Evolutionary conservation across 2,113 vertebrate genomes (phyloP).

Genomic region (Chaenogobius annularis): DNA sequence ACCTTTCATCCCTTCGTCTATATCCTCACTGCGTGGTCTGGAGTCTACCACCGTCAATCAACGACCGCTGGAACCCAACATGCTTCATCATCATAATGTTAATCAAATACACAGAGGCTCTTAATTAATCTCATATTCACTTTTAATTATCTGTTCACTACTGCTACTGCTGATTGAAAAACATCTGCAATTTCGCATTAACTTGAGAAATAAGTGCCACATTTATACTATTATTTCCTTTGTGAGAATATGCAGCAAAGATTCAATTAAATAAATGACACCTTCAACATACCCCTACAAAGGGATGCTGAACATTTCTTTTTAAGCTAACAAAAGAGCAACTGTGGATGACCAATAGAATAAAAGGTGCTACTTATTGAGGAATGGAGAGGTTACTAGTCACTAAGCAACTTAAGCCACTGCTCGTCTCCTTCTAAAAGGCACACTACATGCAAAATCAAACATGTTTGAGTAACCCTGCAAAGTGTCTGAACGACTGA

Average conservation of each 20-base stretch:
- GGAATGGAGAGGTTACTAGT: not conserved
- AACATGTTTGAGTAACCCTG: too few relatives aligned
- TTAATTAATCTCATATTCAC: slow-evolving; percentile 68
- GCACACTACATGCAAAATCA: too few relatives aligned
- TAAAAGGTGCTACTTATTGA: not conserved
- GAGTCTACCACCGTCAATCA: slow-evolving; percentile 55
- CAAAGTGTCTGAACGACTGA: not conserved
- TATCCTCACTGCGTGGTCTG: slow-evolving; percentile 37
- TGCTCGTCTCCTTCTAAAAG: too few relatives aligned
- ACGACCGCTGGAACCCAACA: slow-evolving; percentile 39
- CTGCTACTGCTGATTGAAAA: slow-evolving; percentile 47
- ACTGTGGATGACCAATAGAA: not conserved
- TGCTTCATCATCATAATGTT: slow-evolving; percentile 62
- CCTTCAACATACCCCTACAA: too few relatives aligned
- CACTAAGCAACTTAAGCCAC: not conserved
- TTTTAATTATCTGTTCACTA: slow-evolving; percentile 66
- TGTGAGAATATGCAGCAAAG: too few relatives aligned
- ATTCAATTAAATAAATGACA: too few relatives aligned
- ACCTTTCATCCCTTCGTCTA: slow-evolving; percentile 44
- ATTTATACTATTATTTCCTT: not conserved
- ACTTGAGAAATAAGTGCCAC: too few relatives aligned
- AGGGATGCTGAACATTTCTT: too few relatives aligned
- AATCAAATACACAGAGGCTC: slow-evolving; percentile 63
- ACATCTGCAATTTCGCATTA: slow-evolving; percentile 1
- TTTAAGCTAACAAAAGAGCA: too few relatives aligned